Evolutionary conservation across 2,113 vertebrate species (phyloP), one percentile per base, ranked within the genome.

Genomic region (Ophiodon elongatus): DNA sequence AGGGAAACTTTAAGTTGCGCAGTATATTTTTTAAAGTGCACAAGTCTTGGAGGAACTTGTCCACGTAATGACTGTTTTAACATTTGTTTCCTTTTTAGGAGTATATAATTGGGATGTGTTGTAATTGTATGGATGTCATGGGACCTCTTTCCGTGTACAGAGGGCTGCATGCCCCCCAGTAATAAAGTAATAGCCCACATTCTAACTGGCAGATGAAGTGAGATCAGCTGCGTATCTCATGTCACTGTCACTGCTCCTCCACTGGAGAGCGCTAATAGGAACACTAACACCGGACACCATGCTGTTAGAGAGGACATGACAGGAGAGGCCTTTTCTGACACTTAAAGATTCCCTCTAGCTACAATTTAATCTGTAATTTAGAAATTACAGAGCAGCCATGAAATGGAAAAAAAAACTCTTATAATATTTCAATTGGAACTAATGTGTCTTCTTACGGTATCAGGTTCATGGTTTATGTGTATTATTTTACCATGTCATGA

Each of bases 251-350:
- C 27, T 35, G 17, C 7, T 54, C 13, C 9, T 68, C 89, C 89
- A 76, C 87, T 76, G 33, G 89, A 65, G 83, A 9, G 83, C 76
- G 85, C 80, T 76, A 35, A 77, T 9, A n/a, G 8, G 10, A 60
- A 2, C 71, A 47, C 7, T 54, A 2, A 56, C 4, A 3, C 11
- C 11, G 29, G 56, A 45, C 65, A 75, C 65, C 31, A 19, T 25
- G 4, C 54, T n/a, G 17, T 13, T 4, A 27, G 14, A 45, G 43
- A 21, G 10, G 27, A n/a, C 23, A 9, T 31, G 57, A 41, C 35
- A 57, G 23, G 2, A 43, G 15, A 29, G 21, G 8, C 27, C 4
- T 11, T 25, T 45, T 37, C 23, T 67, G 35, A 3, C 19, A 25
- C 65, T 31, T 25, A 65, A 21, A 37, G 9, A 73, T 35, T 8